Base-by-base conservation (phyloP, 2,888 invertebrate species). In the Cremastinae sp. region DNA sequence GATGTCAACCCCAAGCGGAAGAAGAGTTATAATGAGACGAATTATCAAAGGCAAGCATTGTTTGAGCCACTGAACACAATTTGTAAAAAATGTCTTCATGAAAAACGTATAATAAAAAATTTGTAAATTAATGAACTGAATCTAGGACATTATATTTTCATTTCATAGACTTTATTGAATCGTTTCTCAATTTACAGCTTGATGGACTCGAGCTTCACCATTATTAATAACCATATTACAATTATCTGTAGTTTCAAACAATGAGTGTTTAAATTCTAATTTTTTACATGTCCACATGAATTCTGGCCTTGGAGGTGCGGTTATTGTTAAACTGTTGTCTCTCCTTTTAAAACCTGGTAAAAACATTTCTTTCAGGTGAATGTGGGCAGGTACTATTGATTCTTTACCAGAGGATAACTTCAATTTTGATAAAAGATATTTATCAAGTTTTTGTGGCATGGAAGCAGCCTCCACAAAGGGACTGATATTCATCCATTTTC, bases 31-130 rank as follows among this genome's bases (percentile, higher is more conserved):
- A 10, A 95, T 96, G 95, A 91, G 94, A 82, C 92, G 95, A 80
- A 92, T 96, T 79, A 90, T 96, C 1, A 95, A 95, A 90, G 96
- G 96, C 74, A 91, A 92, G 90, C 92, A 92, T 89, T 93, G 93
- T 9, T 88, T 95, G 35, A 91, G 93, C 10, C 96, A 96, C 90
- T 96, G 90, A 90, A 78, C 65, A 22, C 43, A 51, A 12, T 16
- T 66, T 39, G 1, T n/a, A 10, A 20, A 51, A 18, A 3, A 12
- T 12, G 8, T 18, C 20, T n/a, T 58, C 7, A 4, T n/a, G 10
- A 2, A 20, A 53, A 4, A n/a, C 1, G 28, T 53, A 12, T 8
- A 10, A 1, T n/a, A n/a, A 45, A n/a, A 51, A 10, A 37, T 53
- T 10, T 62, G 4, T 55, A 8, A 18, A 55, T 56, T 49, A 58